Evolutionary conservation across 2,797 vertebrate genomes (phyloP), one percentile per base, ranked within the genome.

Genomic region (Ptychadena robeensis): DNA sequence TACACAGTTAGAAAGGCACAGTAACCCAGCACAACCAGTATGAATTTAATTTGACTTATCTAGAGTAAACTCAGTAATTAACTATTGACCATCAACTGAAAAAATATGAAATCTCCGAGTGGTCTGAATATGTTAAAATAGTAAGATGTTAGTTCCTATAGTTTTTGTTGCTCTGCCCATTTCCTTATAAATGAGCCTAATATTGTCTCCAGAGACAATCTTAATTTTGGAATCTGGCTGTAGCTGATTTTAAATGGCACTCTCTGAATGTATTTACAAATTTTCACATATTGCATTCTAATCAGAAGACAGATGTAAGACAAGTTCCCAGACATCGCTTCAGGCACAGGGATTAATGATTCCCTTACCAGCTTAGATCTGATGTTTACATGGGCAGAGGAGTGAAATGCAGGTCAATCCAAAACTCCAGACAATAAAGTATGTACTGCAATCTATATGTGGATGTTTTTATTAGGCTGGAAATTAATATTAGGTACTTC

Each of bases 321-420:
- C n/a, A 28, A 61, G 59, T 25, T 25, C n/a, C 27, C 59, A 27
- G 59, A 61, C 59, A 28, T 25, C 25, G 59, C 59, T 61, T n/a
- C 59, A 61, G 59, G 59, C 59, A 12, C 8, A 3, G 11, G 59
- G 25, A 61, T 61, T 61, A 61, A 61, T 28, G 59, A 61, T 28
- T 61, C 59, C 59, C 59, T 27, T 28, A 28, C 59, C 59, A 61
- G 59, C 59, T 61, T 61, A 61, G 59, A 61, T 61, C 59, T 61
- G 59, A 28, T 61, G 59, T 61, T 61, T 61, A 61, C 59, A 61
- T 28, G n/a, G 59, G 59, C 59, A 61, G 59, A n/a, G 10, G 59
- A 25, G 59, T 61, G 59, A 61, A 61, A 61, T 61, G 59, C 59
- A 61, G 59, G 59, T 61, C 59, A 61, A 25, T 61, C 59, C n/a